A percentile compares a stretch with the other conserved stretches of the same genome.
These are phyloP conservation scores for Vicugna pacos DNA, from an alignment of 2,113 vertebrate genomes.

Conservation along the genomic window DNA sequence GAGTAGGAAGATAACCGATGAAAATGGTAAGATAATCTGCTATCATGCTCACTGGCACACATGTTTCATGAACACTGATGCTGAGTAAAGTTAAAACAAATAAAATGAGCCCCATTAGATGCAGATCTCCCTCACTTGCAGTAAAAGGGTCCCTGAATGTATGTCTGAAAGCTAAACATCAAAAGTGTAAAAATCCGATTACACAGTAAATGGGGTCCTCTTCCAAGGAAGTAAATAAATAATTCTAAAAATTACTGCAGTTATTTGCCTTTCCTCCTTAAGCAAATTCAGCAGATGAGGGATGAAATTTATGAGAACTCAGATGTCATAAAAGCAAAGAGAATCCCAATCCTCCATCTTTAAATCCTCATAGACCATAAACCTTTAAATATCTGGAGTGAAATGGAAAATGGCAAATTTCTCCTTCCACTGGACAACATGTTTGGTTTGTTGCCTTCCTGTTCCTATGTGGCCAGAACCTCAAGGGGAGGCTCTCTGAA, in stretches of 20 bases:
- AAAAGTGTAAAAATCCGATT: background rate
- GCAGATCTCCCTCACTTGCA: background rate
- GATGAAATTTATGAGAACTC: slow-evolving; percentile 30
- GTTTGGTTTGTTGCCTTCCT: background rate
- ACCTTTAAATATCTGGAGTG: background rate
- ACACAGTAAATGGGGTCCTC: background rate
- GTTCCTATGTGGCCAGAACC: background rate
- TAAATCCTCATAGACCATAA: background rate
- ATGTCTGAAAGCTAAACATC: background rate
- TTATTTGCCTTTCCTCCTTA: background rate
- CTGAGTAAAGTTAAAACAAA: slow-evolving; percentile 25
- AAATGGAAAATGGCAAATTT: background rate
- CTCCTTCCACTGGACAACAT: background rate
- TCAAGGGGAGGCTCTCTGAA: background rate
- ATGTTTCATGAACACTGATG: background rate
- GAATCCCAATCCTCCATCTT: background rate
- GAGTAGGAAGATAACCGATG: slow-evolving; percentile 14
- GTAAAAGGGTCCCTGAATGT: background rate
- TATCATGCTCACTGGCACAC: background rate
- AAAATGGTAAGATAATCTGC: background rate
- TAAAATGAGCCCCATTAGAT: background rate
- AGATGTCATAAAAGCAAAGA: background rate
- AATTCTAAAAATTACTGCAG: background rate
- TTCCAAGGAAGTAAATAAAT: background rate
- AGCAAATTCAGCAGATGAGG: background rate